A percentile compares a stretch with the other conserved stretches of the same genome.
These are phyloP conservation scores for Diarsia dahlii DNA, from an alignment of 2,888 invertebrate species.

Conservation along the genomic window DNA sequence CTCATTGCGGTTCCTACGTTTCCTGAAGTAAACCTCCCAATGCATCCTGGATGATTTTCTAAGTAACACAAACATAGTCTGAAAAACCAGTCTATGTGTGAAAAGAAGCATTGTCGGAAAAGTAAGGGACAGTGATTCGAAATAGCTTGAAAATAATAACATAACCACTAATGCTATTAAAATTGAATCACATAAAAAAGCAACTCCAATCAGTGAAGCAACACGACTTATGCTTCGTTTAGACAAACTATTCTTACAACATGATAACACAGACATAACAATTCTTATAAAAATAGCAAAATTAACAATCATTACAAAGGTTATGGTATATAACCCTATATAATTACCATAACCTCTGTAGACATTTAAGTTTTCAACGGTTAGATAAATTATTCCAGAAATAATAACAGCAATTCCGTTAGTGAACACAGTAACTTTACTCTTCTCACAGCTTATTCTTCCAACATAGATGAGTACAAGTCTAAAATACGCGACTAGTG, in stretches of 20 bases:
- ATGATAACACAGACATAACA: constrained; percentile 37
- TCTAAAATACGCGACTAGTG: constrained; percentile 44
- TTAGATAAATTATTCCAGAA: not conserved
- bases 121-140: not conserved
- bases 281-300: constrained; percentile 52
- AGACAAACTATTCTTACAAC: constrained; percentile 44
- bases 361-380: not conserved
- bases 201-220: constrained; percentile 44
- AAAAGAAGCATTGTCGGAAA: constrained; percentile 7
- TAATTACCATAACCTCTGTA: rapidly evolving
- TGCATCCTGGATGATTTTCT: constrained; percentile 26
- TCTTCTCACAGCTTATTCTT: constrained; percentile 40
- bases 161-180: constrained; percentile 27
- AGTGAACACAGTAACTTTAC: constrained; percentile 31
- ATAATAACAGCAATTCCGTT: constrained; percentile 6
- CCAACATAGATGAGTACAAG: constrained; percentile 39
- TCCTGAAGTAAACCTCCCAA: constrained; percentile 35
- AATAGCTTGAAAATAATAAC: not conserved
- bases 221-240: constrained; percentile 41
- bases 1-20: not conserved
- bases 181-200: constrained; percentile 47
- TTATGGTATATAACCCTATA: not conserved
- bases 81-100: constrained; percentile 43
- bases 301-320: constrained; percentile 14
- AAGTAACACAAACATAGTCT: constrained; percentile 43